Conservation (phyloP, 2,797 vertebrate genomes). For the Salarias fasciatus region DNA sequence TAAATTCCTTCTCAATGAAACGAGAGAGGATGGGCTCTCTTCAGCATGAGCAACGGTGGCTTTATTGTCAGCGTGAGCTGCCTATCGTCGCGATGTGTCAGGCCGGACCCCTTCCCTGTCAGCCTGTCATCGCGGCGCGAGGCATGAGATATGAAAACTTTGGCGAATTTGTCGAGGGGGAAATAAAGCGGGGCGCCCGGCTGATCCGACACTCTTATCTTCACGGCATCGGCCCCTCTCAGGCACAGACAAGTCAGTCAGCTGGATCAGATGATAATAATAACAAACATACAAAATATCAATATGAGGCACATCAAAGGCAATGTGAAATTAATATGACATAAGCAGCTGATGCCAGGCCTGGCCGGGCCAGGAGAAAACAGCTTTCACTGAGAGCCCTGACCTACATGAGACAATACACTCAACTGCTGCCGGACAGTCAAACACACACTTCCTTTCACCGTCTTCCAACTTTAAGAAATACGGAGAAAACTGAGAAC, state of each 20-base stretch:
- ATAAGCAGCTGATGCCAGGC: constrained; percentile 73
- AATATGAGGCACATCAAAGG: constrained; percentile 66
- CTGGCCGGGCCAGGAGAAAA: constrained; percentile 20
- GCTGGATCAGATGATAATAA: constrained; percentile 70
- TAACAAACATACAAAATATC: constrained; percentile 39
- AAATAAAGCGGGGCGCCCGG: constrained; percentile 72
- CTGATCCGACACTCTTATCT: constrained; percentile 76
- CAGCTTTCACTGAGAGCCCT: constrained; percentile 41
- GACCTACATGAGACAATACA: constrained; percentile 73
- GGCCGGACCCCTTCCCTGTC: constrained; percentile 63
- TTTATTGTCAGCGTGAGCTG: constrained; percentile 74
- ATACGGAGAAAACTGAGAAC: too few species aligned
- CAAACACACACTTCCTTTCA: constrained; percentile 1
- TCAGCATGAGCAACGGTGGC: constrained; percentile 61
- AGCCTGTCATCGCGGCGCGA: constrained; percentile 61
- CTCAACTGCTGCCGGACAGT: constrained; percentile 39
- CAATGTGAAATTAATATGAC: constrained; percentile 79
- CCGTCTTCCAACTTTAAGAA: too few species aligned
- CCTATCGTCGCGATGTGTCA: constrained; percentile 60
- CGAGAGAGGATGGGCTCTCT: constrained; percentile 63
- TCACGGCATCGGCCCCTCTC: constrained; percentile 54
- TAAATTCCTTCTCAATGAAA: constrained; percentile 49
- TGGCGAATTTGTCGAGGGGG: constrained; percentile 70
- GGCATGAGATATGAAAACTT: constrained; percentile 67
- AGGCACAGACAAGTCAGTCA: constrained; percentile 58